Base-by-base conservation (phyloP, 2,797 vertebrate species). In the Melanotaenia boesemani region DNA sequence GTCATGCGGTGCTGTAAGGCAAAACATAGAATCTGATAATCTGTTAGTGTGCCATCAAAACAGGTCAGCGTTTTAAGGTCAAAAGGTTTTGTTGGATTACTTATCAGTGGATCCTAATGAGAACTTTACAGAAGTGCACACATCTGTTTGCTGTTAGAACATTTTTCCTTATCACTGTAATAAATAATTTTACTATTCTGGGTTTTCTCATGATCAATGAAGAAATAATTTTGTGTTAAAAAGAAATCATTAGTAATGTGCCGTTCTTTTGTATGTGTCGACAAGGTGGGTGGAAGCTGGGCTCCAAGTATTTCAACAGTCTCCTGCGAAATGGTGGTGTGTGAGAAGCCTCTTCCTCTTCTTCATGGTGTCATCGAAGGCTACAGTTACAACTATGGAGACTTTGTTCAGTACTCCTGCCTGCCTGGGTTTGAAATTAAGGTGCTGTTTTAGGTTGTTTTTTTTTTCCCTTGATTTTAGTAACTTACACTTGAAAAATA, bases 361-460 rank as follows among this genome's bases (percentile, higher is more conserved):
- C 86, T 93, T 13, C 86, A 97, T 39, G 97, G 97, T 22, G 81
- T 94, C 64, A 85, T 94, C 1, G 82, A 96, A 83, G 96, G 97
- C n/a, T 94, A 91, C 75, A 87, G 84, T 82, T 95, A 95, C 87
- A 95, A 65, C 86, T 97, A 97, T 52, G 94, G 94, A 81, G 97
- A 96, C 57, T 85, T 83, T 6, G 68, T 97, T 75, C 84, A 89
- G 70, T 96, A 98, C 88, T 95, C 94, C 11, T 99, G 98, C 86
- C 89, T 96, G 63, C 86, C 95, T 70, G 97, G 97, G 70, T 99
- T 97, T 88, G 91, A 96, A 81, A 86, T 98, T 86, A 94, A 97
- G 94, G 98, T 99, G 95, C 86, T 9, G 30, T 24, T 64, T 55
- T 46, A 34, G 28, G 1, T 6, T 34, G 5, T 30, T 30, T 30